These are phyloP conservation scores for Spinibarbus caldwelli DNA, from an alignment of 2,797 vertebrate genomes.

Conservation along the genomic window DNA sequence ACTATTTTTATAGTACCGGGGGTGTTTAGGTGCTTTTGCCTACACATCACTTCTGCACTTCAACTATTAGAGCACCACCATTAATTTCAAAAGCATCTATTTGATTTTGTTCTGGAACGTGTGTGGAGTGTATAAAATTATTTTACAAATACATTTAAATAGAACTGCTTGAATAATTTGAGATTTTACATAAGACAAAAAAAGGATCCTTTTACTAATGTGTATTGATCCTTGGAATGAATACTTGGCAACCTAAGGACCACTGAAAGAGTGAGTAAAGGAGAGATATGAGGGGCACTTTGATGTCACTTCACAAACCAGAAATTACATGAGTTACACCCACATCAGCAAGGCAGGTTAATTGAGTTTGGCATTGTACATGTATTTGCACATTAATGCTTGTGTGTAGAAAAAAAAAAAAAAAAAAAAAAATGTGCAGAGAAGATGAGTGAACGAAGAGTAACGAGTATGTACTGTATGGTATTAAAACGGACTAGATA, in stretches of 20 bases:
- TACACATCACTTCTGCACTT: slow-evolving; percentile 14
- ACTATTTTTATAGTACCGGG: neutral
- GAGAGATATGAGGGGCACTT: neutral
- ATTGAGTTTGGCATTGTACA: neutral
- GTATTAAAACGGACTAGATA: neutral
- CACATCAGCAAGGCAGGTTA: neutral
- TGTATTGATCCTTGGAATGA: neutral
- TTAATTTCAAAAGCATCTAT: slow-evolving; percentile 32
- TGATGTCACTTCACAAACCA: neutral
- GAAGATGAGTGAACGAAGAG: neutral
- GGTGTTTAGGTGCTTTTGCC: slow-evolving; percentile 20
- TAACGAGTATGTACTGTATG: neutral
- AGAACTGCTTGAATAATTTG: neutral
- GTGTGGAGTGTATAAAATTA: neutral
- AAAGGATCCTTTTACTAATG: neutral
- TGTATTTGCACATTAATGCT: neutral
- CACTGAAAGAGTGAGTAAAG: neutral
- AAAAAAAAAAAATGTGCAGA: neutral
- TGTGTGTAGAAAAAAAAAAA: neutral
- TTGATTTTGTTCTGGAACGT: neutral
- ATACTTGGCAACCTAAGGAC: neutral
- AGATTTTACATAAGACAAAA: neutral
- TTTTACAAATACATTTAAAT: neutral
- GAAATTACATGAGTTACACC: neutral
- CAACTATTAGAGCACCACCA: neutral